Base-by-base conservation (phyloP, 1,140 invertebrate species). In the Drosophila pallidifrons region DNA sequence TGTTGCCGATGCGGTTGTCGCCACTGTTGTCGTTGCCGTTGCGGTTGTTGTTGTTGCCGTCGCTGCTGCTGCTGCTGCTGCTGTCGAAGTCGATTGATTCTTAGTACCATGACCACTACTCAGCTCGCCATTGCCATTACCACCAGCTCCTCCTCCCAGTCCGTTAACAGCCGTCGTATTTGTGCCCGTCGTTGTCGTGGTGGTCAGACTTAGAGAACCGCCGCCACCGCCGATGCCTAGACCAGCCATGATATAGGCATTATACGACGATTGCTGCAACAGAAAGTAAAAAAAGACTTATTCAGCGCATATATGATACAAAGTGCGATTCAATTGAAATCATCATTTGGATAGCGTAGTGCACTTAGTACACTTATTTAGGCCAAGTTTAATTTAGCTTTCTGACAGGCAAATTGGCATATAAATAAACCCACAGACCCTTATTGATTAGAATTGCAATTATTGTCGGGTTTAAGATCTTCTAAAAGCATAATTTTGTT, bases 231-330 rank as follows among this genome's bases (percentile, higher is more conserved):
- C 87, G 5, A 91, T 81, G 2, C 91, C 91, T 73, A 91, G 49
- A n/a, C 91, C 91, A 46, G 87, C 81, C 81, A 92, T 87, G 8
- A 90, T 54, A 47, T 91, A 90, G 1, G 91, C 85, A 66, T 92
- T 92, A 45, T 92, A 91, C 6, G 81, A 91, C 1, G 82, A 91
- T 83, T 91, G 85, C 91, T 92, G 52, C 7, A 57, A 61, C 1
- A 28, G 20, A 25, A 4, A 25, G 20, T 25, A 25, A 25, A 3
- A 25, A 25, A 4, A 25, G 20, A n/a, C n/a, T 25, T 25, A 25
- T 25, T 25, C 20, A 25, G 20, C 3, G 20, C 20, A 4, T 25
- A 32, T 32, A 32, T 32, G 1, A 32, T 32, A 32, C 20, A 20
- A 25, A 25, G 3, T 25, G 20, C 20, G 20, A 25, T 25, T 25